A percentile compares a stretch with the other conserved stretches of the same genome.
These are phyloP conservation scores for Zaprionus tsacasi DNA, from an alignment of 1,140 invertebrate species.

Conservation along the genomic window DNA sequence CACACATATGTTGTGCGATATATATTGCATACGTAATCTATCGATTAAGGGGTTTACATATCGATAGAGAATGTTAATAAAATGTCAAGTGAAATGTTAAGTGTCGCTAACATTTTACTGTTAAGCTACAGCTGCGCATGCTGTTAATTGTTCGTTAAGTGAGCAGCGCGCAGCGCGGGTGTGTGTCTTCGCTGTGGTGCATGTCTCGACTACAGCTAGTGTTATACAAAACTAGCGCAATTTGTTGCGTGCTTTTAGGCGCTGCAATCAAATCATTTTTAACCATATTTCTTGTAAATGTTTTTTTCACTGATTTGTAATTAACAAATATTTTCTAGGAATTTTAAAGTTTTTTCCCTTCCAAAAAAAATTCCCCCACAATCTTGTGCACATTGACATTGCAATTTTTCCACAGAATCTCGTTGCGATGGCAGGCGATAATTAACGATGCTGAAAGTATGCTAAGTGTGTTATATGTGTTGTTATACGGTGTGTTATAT, in stretches of 20 bases:
- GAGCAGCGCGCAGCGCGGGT: not conserved
- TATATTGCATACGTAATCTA: not conserved
- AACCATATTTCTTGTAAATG: not conserved
- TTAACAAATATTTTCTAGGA: not conserved
- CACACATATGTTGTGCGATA: not conserved
- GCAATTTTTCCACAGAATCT: not conserved
- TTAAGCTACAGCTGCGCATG: not conserved
- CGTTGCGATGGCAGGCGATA: not conserved
- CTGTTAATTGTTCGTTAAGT: not conserved
- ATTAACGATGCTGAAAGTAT: constrained; percentile 23
- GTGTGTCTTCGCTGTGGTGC: not conserved
- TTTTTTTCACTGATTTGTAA: not conserved
- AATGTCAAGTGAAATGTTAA: too few species aligned
- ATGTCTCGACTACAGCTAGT: not conserved
- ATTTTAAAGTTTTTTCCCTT: not conserved
- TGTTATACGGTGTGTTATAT: constrained; percentile 35
- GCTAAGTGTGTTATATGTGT: not conserved
- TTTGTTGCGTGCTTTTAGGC: not conserved
- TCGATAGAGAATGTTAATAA: not conserved
- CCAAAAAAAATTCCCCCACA: not conserved
- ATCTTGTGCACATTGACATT: not conserved
- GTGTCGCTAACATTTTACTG: not conserved
- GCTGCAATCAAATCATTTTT: not conserved
- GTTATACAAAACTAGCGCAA: not conserved
- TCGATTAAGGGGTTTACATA: not conserved